Percentiles rank a stretch among this genome's conserved stretches.
Evolutionary conservation across 92 coral and sea anemone species (phyloP).

Genomic region (Ricordea florida): DNA sequence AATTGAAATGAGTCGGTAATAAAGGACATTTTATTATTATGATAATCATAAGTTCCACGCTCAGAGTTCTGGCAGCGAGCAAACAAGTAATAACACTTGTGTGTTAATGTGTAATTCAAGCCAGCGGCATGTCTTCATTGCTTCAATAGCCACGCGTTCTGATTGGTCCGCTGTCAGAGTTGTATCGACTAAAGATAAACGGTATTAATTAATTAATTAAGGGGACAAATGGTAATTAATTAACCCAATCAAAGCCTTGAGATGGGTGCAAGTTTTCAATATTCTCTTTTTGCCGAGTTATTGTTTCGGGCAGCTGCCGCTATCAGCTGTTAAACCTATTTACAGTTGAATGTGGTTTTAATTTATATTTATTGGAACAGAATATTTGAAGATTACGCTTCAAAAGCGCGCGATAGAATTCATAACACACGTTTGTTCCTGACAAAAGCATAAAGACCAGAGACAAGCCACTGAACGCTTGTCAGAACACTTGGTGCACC

Average conservation of each 20-base stretch:
- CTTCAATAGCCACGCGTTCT: constrained; percentile 42
- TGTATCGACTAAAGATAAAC: constrained; percentile 96
- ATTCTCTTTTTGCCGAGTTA: constrained; percentile 80
- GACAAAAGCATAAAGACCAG: constrained; percentile 37
- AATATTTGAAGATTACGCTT: constrained; percentile 64
- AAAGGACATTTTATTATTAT: constrained; percentile 58
- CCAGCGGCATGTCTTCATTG: constrained; percentile 59
- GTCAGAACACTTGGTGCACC: constrained; percentile 15
- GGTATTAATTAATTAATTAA: constrained; percentile 99
- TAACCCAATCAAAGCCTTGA: constrained; percentile 97
- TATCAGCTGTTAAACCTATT: constrained; percentile 84
- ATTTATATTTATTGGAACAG: constrained; percentile 71
- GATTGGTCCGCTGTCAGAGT: constrained; percentile 75
- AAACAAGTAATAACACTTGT: constrained; percentile 65
- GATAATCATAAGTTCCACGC: constrained; percentile 56
- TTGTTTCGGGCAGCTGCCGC: constrained; percentile 94
- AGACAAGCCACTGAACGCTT: constrained; percentile 28
- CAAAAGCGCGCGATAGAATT: constrained; percentile 69
- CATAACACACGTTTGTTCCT: constrained; percentile 32
- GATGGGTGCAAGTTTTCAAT: constrained; percentile 88
- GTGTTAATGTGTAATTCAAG: constrained; percentile 65
- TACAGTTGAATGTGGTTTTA: constrained; percentile 80
- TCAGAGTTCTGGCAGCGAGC: constrained; percentile 54
- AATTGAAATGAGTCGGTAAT: constrained; percentile 73
- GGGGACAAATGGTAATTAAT: constrained; percentile 98